phyloP scores from a whole-genome alignment of 2,888 invertebrate genomes.

The Drosophila peninsularis region DNA sequence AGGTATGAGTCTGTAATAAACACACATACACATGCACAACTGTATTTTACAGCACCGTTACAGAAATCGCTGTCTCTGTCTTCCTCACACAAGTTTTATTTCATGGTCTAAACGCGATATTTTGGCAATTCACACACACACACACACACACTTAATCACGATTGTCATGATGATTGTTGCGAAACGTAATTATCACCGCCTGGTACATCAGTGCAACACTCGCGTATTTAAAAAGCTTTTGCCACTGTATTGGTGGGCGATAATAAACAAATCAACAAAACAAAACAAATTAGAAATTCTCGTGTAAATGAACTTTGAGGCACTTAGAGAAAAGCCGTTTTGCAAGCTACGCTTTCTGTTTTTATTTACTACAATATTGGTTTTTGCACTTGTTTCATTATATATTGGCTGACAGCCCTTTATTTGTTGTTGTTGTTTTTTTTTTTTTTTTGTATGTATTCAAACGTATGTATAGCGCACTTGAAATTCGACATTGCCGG shows the following conservation, averaged over 20 bases:
- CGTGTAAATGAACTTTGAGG: constrained; percentile 71
- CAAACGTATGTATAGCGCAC: constrained; percentile 51
- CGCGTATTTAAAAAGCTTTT: constrained; percentile 2
- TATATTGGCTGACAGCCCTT: constrained; percentile 16
- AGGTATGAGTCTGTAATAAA: constrained; percentile 10
- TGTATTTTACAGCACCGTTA: constrained; percentile 40
- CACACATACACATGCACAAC: constrained; percentile 8
- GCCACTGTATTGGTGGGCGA: constrained; percentile 19
- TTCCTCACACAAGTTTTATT: constrained; percentile 26
- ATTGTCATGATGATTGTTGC: constrained; percentile 42
- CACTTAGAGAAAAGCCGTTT: constrained; percentile 47
- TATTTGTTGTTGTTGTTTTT: constrained; percentile 16
- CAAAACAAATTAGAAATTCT: constrained; percentile 73
- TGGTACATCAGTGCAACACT: constrained; percentile 24
- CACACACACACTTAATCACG: constrained; percentile 15
- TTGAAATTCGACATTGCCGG: constrained; percentile 68
- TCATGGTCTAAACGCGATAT: constrained; percentile 37
- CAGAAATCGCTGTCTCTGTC: constrained; percentile 33
- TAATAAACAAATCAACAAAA: constrained; percentile 74
- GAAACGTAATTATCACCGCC: constrained; percentile 44
- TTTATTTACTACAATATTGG: constrained; percentile 38
- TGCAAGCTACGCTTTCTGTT: constrained; percentile 25
- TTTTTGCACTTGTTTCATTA: constrained; percentile 7
- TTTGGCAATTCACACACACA: constrained; percentile 39
- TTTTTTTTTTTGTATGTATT: constrained; percentile 12